These are phyloP conservation scores for Hyperopisus bebe DNA, from an alignment of 2,113 vertebrate genomes.

Conservation along the genomic window DNA sequence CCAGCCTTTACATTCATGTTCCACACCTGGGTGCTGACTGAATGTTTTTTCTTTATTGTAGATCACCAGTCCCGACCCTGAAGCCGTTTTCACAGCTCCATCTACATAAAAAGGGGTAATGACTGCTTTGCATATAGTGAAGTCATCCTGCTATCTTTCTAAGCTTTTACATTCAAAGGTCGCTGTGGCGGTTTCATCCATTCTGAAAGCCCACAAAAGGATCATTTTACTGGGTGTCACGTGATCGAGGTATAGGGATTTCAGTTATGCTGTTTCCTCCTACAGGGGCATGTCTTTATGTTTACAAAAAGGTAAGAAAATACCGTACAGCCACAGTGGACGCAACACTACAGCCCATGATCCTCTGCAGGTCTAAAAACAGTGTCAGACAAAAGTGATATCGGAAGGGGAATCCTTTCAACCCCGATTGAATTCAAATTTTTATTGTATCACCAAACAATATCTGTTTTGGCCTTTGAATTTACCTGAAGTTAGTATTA, in stretches of 20 bases:
- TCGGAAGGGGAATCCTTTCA: not conserved
- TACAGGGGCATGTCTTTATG: not conserved
- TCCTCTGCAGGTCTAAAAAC: not conserved
- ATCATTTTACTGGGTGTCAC: not conserved
- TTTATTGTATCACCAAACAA: not conserved
- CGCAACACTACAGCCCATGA: not conserved
- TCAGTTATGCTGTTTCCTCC: not conserved
- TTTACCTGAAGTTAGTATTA: not conserved
- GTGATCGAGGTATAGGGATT: not conserved
- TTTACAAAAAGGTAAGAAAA: not conserved
- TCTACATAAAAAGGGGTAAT: not conserved
- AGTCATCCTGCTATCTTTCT: not conserved
- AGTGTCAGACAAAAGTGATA: not conserved
- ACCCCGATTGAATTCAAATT: not conserved
- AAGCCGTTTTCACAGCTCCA: not conserved
- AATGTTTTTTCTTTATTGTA: not conserved
- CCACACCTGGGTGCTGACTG: conserved; percentile 16
- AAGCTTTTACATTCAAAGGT: not conserved
- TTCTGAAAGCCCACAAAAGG: not conserved
- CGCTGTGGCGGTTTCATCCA: not conserved
- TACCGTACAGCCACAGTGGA: not conserved
- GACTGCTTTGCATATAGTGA: not conserved
- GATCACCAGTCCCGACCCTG: not conserved
- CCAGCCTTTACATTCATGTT: not conserved
- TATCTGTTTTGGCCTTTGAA: not conserved